Conservation (phyloP, 2,113 vertebrate genomes). For the Herpailurus yagouaroundi region DNA sequence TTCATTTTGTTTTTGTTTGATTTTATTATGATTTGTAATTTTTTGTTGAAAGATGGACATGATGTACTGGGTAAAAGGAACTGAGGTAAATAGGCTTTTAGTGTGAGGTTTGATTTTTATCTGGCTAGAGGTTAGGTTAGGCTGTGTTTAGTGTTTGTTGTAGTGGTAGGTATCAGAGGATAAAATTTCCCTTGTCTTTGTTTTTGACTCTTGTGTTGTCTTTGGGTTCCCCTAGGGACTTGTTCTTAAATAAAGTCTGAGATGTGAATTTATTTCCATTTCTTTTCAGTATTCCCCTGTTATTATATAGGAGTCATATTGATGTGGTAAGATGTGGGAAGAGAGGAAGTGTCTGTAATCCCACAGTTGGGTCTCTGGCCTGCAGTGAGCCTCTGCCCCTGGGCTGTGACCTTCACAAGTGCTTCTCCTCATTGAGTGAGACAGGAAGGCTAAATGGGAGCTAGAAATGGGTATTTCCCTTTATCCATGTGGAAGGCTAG, state of each 20-base stretch:
- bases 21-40: not conserved
- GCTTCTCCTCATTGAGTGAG: not conserved
- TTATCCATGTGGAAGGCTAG: not conserved
- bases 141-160: not conserved
- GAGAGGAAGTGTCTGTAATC: not conserved
- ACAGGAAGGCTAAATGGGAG: not conserved
- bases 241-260: conserved; percentile 6
- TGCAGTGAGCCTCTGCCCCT: not conserved
- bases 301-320: not conserved
- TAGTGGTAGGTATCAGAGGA: not conserved
- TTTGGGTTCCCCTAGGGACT: not conserved
- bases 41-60: conserved; percentile 9
- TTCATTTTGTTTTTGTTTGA: not conserved
- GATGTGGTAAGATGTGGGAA: not conserved
- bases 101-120: not conserved
- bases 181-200: not conserved
- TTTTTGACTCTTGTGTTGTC: not conserved
- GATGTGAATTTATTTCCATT: not conserved
- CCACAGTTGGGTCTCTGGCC: not conserved
- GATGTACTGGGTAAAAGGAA: not conserved
- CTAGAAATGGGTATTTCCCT: not conserved
- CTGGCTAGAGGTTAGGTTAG: not conserved
- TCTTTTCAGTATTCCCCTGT: not conserved
- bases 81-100: not conserved
- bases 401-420: not conserved